phyloP scores from a whole-genome alignment of 2,888 invertebrate genomes.

The Idaea biselata region DNA sequence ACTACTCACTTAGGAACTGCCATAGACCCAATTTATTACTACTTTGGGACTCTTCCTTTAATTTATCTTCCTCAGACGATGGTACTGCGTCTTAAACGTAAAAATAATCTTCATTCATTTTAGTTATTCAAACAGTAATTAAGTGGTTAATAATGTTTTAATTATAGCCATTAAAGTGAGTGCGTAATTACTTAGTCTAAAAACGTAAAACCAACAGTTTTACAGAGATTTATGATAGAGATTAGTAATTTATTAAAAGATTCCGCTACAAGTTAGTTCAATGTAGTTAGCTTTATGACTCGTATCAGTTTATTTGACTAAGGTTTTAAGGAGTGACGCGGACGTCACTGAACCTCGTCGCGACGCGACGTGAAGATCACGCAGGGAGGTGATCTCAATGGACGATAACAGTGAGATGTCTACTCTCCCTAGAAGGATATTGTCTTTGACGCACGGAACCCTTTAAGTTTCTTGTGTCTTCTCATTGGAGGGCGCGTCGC shows the following conservation, averaged over 20 bases:
- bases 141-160: neutral
- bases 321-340: no score
- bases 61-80: neutral
- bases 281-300: neutral
- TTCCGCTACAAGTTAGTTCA: neutral
- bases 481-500: no score
- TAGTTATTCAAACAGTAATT: no score
- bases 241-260: neutral
- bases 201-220: neutral
- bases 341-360: no score
- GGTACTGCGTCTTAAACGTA: neutral
- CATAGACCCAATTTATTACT: neutral
- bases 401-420: no score
- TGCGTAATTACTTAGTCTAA: neutral
- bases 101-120: neutral
- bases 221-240: neutral
- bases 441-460: no score
- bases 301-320: no score
- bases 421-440: no score
- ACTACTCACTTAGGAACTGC: neutral
- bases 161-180: neutral
- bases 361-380: no score
- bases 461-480: no score
- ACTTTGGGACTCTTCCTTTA: neutral
- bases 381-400: no score